Conservation (phyloP, 2,113 vertebrate species). For the Archocentrus centrarchus region DNA sequence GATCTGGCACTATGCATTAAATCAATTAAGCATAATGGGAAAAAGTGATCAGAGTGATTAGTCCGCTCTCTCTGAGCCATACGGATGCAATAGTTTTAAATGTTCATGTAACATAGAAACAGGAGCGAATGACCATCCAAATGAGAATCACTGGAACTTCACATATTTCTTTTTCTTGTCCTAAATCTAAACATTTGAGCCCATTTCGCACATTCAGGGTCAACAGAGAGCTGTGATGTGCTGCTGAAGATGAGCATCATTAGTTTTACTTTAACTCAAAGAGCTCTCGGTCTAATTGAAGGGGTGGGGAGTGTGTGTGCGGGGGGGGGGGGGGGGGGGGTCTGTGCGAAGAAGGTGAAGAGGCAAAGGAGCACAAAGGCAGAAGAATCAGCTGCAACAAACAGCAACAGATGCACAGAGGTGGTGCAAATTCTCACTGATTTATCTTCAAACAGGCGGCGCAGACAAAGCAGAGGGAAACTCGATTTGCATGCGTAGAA, state of each 20-base stretch:
- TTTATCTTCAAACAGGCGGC: not conserved
- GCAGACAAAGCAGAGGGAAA: not conserved
- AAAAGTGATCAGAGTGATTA: slow-evolving; percentile 63
- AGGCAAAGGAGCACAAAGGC: not conserved
- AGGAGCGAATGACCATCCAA: not conserved
- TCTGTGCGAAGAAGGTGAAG: not conserved
- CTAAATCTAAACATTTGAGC: slow-evolving; percentile 8
- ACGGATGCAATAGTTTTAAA: not conserved
- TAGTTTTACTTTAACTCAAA: slow-evolving; percentile 56
- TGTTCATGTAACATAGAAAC: not conserved
- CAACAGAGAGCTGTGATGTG: slow-evolving; percentile 41
- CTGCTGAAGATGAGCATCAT: slow-evolving; percentile 44
- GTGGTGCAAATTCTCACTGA: not conserved
- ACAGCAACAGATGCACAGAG: not conserved
- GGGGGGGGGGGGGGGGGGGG: not conserved
- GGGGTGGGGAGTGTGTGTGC: not conserved
- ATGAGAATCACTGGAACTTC: not conserved
- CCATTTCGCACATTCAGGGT: not conserved
- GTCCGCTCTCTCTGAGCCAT: not conserved
- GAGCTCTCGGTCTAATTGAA: slow-evolving; percentile 10
- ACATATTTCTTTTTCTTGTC: not conserved
- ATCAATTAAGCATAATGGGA: slow-evolving; percentile 49
- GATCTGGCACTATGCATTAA: slow-evolving; percentile 49
- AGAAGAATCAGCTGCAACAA: not conserved
- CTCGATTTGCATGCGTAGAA: slow-evolving; percentile 68